A percentile compares a stretch with the other conserved stretches of the same genome.
Evolutionary conservation across 2,888 invertebrate genomes (phyloP).

Genomic region (Yponomeuta cagnagella): DNA sequence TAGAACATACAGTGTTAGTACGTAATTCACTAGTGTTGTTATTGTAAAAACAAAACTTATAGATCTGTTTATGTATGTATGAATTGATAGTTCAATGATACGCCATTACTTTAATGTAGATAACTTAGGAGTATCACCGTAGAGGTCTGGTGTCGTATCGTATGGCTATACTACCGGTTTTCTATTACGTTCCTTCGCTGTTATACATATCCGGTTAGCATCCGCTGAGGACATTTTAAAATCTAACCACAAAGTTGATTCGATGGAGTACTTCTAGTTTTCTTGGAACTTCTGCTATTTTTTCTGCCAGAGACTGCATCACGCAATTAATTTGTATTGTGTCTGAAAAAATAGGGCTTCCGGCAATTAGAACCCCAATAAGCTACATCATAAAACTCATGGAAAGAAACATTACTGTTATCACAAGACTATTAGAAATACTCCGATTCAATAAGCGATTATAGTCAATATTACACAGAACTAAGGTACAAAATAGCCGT

Average conservation of each 20-base stretch:
- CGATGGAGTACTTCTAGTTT: no score
- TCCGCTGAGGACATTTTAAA: neutral
- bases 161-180: neutral
- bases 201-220: slow-evolving; percentile 10
- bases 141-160: neutral
- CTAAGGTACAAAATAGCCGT: slow-evolving; percentile 55
- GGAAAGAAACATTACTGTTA: no score
- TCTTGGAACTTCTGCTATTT: neutral
- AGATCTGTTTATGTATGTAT: slow-evolving; percentile 14
- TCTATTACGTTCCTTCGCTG: neutral
- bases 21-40: slow-evolving; percentile 11
- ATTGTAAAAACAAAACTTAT: slow-evolving; percentile 12
- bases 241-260: neutral
- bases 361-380: no score
- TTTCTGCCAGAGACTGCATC: neutral
- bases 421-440: neutral
- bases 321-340: no score
- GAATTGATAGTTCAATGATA: slow-evolving; percentile 6
- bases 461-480: slow-evolving; percentile 26
- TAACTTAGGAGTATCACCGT: neutral
- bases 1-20: slow-evolving; percentile 12
- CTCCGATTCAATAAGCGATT: neutral
- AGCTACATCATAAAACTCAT: no score
- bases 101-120: slow-evolving; percentile 8
- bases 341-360: no score